A percentile compares a stretch with the other conserved stretches of the same genome.
Conservation (phyloP, 2,888 invertebrate genomes). For the Troides helena region DNA sequence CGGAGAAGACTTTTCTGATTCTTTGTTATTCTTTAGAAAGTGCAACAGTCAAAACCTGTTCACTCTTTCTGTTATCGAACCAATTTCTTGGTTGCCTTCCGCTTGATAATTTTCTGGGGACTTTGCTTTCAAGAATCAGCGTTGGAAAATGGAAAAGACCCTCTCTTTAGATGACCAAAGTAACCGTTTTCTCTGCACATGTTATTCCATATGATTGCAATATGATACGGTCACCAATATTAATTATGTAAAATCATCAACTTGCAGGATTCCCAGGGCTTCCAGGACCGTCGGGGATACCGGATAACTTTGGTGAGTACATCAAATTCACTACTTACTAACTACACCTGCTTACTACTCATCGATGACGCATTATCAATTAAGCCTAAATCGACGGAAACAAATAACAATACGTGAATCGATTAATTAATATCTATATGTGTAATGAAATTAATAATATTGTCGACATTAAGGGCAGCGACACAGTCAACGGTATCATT, state of each 20-base stretch:
- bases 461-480: conserved; percentile 44
- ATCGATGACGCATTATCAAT: conserved; percentile 40
- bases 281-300: conserved; percentile 93
- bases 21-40: no score
- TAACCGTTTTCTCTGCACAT: no score
- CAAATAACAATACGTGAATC: conserved; percentile 27
- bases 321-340: conserved; percentile 41
- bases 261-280: conserved; percentile 85
- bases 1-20: no score
- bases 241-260: conserved; percentile 7
- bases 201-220: no score
- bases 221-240: neutral
- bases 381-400: conserved; percentile 37
- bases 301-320: conserved; percentile 90
- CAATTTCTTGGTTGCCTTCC: no score
- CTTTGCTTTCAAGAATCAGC: no score
- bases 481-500: conserved; percentile 52
- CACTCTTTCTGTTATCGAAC: no score
- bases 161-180: no score
- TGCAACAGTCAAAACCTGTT: no score
- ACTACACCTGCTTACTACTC: conserved; percentile 48
- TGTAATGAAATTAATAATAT: conserved; percentile 46
- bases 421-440: conserved; percentile 49
- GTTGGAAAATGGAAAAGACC: no score
- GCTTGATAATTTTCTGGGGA: no score